phyloP scores from a whole-genome alignment of 1,140 invertebrate species.

The Drosophila auraria region DNA sequence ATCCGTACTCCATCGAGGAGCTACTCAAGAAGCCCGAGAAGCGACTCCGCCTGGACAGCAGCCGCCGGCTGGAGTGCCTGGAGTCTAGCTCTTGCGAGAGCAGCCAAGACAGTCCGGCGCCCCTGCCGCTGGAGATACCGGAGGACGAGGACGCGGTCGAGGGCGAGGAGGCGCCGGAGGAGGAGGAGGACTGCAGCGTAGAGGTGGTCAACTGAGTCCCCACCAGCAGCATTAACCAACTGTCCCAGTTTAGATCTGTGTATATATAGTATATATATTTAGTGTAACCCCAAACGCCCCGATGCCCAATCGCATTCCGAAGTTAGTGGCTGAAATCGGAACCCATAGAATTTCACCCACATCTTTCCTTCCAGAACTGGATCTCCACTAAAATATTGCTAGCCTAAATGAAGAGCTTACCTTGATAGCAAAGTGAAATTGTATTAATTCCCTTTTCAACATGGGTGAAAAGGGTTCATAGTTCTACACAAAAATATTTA shows the following conservation, averaged over 20 bases:
- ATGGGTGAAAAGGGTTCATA: constrained; percentile 7
- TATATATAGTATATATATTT: constrained; percentile 39
- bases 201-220: constrained; percentile 73
- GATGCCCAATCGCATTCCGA: not conserved
- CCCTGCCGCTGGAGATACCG: constrained; percentile 5
- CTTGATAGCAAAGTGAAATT: constrained; percentile 5
- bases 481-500: constrained; percentile 25
- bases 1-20: constrained; percentile 95
- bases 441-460: constrained; percentile 2
- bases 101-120: constrained; percentile 42
- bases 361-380: constrained; percentile 14
- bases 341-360: constrained; percentile 10
- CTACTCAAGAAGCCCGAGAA: constrained; percentile 92
- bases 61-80: constrained; percentile 59
- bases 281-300: constrained; percentile 11
- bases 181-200: constrained; percentile 75
- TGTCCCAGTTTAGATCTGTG: constrained; percentile 45
- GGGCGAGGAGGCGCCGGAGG: constrained; percentile 45
- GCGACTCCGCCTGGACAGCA: constrained; percentile 56
- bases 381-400: constrained; percentile 18
- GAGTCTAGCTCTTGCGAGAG: constrained; percentile 67
- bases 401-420: not conserved
- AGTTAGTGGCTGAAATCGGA: constrained; percentile 5
- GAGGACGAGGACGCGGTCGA: constrained; percentile 39
- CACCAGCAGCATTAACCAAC: not conserved